Conservation (phyloP, 1,140 invertebrate genomes). For the Aricia agestis region DNA sequence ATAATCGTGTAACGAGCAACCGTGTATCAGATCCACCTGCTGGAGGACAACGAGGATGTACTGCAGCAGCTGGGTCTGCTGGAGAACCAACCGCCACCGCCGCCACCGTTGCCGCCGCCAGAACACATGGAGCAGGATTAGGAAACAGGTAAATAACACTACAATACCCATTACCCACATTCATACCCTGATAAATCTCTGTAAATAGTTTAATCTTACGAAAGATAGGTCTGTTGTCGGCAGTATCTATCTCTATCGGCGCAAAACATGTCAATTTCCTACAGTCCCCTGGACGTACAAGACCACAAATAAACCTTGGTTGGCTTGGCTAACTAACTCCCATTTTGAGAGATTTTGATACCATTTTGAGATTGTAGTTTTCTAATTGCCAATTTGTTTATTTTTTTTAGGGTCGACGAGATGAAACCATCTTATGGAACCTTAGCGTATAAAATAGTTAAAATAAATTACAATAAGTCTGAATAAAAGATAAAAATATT, state of each 20-base stretch:
- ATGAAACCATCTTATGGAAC: neutral
- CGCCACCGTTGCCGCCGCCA: conserved; percentile 48
- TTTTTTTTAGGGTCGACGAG: neutral
- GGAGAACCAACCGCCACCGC: conserved; percentile 49
- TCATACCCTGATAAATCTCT: no score
- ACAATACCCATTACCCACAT: no score
- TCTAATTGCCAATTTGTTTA: neutral
- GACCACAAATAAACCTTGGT: no score
- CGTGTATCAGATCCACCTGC: conserved; percentile 50
- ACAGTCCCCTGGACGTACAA: no score
- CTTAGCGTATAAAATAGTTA: conserved; percentile 14
- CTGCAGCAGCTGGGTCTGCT: conserved; percentile 61
- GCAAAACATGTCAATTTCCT: no score
- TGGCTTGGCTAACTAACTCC: no score
- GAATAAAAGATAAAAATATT: conserved; percentile 24
- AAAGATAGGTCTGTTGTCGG: no score
- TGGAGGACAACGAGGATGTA: conserved; percentile 70
- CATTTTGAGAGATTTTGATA: no score
- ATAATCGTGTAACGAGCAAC: no score
- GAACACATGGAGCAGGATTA: conserved; percentile 61
- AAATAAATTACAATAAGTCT: conserved; percentile 15
- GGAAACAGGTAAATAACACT: neutral
- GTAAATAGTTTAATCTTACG: no score
- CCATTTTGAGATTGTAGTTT: no score
- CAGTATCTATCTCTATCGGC: no score